Conservation (phyloP, 2,888 invertebrate genomes). For the Sclerodermus sp. region DNA sequence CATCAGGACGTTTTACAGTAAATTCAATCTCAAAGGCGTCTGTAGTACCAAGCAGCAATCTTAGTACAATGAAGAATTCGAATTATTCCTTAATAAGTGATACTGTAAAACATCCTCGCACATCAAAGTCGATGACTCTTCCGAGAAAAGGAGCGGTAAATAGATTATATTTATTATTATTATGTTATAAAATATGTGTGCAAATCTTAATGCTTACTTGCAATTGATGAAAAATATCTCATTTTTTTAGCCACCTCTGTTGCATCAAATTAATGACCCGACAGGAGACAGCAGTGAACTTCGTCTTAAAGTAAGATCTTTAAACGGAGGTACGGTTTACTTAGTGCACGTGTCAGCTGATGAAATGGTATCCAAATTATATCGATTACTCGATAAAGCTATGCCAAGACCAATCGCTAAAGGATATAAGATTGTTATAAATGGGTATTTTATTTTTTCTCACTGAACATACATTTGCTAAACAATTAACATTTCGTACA, state of each 20-base stretch:
- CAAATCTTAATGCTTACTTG: background rate
- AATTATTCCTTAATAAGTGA: slow-evolving; percentile 1
- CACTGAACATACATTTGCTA: background rate
- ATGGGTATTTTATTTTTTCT: slow-evolving; percentile 41
- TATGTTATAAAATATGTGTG: background rate
- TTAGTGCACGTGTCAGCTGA: slow-evolving; percentile 44
- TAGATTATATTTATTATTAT: background rate
- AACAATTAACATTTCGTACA: background rate
- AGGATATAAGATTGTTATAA: slow-evolving; percentile 45
- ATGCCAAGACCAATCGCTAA: slow-evolving; percentile 31
- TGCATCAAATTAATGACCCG: slow-evolving; percentile 44
- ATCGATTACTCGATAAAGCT: slow-evolving; percentile 43
- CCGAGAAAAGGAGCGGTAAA: slow-evolving; percentile 28
- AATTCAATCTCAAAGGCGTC: slow-evolving; percentile 16
- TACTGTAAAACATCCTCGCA: slow-evolving; percentile 10
- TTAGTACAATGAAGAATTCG: slow-evolving; percentile 9
- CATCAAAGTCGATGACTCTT: slow-evolving; percentile 27
- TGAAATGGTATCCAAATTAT: slow-evolving; percentile 41
- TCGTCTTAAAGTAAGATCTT: slow-evolving; percentile 42
- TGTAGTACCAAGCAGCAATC: background rate
- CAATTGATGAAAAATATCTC: background rate
- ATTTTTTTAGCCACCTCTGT: slow-evolving; percentile 35
- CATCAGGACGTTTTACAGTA: slow-evolving; percentile 16
- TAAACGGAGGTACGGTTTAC: slow-evolving; percentile 45
- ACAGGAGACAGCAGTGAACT: slow-evolving; percentile 36